phyloP scores from a whole-genome alignment of 2,797 vertebrate genomes.

The Lophotriccus pileatus region DNA sequence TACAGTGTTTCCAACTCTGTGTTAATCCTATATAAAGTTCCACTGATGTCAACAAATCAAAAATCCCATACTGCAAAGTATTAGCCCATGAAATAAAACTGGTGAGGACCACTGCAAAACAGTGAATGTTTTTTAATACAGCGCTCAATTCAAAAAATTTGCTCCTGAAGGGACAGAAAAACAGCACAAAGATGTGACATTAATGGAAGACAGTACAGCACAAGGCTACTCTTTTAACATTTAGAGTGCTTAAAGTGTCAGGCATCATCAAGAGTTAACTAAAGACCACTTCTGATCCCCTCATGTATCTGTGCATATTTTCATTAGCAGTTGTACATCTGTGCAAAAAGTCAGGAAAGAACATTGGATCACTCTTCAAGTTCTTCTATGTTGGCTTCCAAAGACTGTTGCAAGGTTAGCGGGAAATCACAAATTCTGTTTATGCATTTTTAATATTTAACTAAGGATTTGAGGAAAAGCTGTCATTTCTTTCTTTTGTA shows the following conservation, averaged over 20 bases:
- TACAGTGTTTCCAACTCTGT: not conserved
- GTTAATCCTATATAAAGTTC: not conserved
- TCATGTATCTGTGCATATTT: not conserved
- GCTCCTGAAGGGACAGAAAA: not conserved
- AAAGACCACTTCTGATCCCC: not conserved
- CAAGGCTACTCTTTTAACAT: not conserved
- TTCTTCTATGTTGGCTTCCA: not conserved
- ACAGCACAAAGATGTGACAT: not conserved
- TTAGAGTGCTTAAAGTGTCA: not conserved
- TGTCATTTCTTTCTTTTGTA: not conserved
- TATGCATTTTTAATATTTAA: not conserved
- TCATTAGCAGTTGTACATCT: not conserved
- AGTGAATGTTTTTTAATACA: not conserved
- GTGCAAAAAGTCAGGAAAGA: not conserved
- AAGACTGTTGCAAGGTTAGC: not conserved
- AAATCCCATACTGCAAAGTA: not conserved
- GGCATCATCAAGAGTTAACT: not conserved
- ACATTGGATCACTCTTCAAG: not conserved
- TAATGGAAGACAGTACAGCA: not conserved
- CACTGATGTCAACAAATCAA: not conserved
- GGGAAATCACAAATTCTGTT: not conserved
- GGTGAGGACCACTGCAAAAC: not conserved
- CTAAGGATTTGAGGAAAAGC: not conserved
- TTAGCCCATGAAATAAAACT: not conserved
- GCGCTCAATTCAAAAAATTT: not conserved